Percentiles rank a stretch among this genome's conserved stretches.
Conservation (phyloP, 2,888 invertebrate species). For the Lasioglossum vierecki region DNA sequence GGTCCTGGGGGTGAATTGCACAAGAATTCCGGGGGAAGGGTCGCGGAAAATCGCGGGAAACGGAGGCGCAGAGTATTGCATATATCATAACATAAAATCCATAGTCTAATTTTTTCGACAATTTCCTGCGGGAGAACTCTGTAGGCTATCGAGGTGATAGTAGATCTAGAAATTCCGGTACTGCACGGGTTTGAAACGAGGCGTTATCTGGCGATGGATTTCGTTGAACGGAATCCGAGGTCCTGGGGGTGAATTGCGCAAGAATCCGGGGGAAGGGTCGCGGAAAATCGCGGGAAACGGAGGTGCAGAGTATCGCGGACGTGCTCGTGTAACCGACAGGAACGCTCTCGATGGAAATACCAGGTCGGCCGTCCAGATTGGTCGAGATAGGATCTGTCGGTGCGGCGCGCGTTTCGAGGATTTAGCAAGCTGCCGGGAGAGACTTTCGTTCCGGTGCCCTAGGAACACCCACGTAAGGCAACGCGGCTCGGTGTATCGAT, state of each 20-base stretch:
- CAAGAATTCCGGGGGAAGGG: no score
- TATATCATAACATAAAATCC: no score
- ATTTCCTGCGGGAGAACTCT: neutral
- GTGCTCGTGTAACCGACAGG: constrained; percentile 48
- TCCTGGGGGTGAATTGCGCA: neutral
- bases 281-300: constrained; percentile 47
- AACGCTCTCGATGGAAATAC: constrained; percentile 62
- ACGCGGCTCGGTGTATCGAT: constrained; percentile 58
- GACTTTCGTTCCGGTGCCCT: constrained; percentile 78
- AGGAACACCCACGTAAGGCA: constrained; percentile 70
- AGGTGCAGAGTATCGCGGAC: constrained; percentile 12
- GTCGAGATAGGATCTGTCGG: constrained; percentile 69
- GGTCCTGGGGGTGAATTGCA: no score
- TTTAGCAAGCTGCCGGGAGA: constrained; percentile 72
- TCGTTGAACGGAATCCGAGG: neutral
- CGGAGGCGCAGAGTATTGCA: no score
- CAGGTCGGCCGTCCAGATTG: constrained; percentile 59
- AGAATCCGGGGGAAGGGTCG: constrained; percentile 10
- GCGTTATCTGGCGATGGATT: neutral
- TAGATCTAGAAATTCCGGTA: no score
- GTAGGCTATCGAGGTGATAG: neutral
- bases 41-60: no score
- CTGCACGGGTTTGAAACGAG: neutral
- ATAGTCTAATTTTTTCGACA: neutral
- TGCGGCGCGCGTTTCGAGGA: constrained; percentile 75